Evolutionary conservation across 2,797 vertebrate genomes (phyloP).

Genomic region (Manis javanica): DNA sequence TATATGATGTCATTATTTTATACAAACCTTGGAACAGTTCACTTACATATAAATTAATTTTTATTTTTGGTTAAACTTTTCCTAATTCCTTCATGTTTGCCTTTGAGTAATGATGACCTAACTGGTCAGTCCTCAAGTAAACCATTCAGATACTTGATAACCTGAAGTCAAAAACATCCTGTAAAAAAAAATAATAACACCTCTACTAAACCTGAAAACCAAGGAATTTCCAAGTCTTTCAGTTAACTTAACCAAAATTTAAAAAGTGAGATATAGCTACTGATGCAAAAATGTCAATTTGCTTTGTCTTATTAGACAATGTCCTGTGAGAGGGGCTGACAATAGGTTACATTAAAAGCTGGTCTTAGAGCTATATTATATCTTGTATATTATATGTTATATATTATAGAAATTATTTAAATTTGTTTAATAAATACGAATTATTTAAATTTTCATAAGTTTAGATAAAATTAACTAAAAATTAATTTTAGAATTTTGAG

Average conservation of each 20-base stretch:
- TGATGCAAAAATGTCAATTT: neutral
- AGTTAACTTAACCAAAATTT: neutral
- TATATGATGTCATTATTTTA: neutral
- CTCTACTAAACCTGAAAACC: neutral
- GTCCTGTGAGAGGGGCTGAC: neutral
- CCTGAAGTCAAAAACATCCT: neutral
- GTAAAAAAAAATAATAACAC: neutral
- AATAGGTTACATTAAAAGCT: neutral
- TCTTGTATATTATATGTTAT: neutral
- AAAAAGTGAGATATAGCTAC: neutral
- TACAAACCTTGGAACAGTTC: neutral
- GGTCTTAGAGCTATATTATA: neutral
- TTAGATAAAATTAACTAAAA: neutral
- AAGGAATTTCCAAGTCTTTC: neutral
- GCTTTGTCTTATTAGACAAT: neutral
- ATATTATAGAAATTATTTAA: neutral
- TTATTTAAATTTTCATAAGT: neutral
- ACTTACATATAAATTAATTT: neutral
- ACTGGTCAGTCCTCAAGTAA: neutral
- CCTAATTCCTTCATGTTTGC: neutral
- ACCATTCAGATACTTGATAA: neutral
- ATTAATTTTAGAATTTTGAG: neutral
- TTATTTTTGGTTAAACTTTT: neutral
- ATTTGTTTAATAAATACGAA: neutral
- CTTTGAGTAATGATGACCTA: neutral